Percentiles rank a stretch among this genome's conserved stretches.
Conservation (phyloP, 2,113 vertebrate genomes). For the Falcunculus frontatus region DNA sequence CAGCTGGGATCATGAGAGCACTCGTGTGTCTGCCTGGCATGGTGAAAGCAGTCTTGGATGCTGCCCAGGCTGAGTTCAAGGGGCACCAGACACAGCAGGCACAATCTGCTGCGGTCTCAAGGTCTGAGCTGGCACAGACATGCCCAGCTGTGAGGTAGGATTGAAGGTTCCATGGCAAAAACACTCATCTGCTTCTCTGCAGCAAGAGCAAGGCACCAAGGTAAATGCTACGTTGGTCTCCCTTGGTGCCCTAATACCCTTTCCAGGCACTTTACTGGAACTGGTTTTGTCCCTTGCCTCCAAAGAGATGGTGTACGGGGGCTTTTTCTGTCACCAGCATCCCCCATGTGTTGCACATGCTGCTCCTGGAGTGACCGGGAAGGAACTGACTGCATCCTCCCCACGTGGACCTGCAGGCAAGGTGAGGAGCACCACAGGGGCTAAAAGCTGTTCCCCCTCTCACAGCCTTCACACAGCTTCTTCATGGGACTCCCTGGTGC, state of each 20-base stretch:
- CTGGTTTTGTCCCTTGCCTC: not conserved
- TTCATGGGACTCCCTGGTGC: accelerated
- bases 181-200: not conserved
- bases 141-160: not conserved
- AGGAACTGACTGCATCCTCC: accelerated
- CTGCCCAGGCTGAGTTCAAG: not conserved
- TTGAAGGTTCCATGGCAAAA: not conserved
- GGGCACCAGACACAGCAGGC: not conserved
- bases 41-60: not conserved
- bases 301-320: accelerated
- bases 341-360: no score
- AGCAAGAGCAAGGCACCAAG: not conserved
- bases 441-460: not conserved
- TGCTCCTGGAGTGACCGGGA: not conserved
- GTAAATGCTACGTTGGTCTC: not conserved
- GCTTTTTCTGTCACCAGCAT: not conserved
- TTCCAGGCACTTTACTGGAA: not conserved
- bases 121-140: not conserved
- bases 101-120: not conserved
- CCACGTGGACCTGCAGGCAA: not conserved
- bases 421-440: accelerated
- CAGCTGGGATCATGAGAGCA: not conserved
- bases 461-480: not conserved
- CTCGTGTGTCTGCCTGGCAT: not conserved
- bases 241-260: not conserved